Percentiles rank a stretch among this genome's conserved stretches.
Evolutionary conservation across 1,140 invertebrate species (phyloP).

Genomic region (Cyrtorhinus lividipennis): DNA sequence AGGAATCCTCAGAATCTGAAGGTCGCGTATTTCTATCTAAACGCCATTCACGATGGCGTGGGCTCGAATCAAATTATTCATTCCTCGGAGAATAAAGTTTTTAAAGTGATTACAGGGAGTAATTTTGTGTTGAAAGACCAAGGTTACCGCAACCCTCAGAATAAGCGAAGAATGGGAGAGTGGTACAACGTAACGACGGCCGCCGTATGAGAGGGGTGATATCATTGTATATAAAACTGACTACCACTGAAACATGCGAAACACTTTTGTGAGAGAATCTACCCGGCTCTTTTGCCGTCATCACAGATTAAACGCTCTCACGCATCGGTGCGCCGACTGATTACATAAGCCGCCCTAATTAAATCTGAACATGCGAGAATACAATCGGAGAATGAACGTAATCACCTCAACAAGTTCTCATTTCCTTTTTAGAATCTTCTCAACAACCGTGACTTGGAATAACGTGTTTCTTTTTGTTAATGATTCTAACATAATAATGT

Average conservation of each 20-base stretch:
- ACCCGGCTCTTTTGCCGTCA: neutral
- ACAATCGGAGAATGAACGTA: conserved; percentile 2
- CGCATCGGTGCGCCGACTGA: neutral
- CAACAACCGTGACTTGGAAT: neutral
- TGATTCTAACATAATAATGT: no score
- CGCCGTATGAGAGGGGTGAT: neutral
- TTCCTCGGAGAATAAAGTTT: no score
- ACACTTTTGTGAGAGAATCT: neutral
- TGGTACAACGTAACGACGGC: neutral
- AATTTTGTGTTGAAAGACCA: conserved; percentile 8
- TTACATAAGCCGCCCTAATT: neutral
- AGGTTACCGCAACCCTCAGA: no score
- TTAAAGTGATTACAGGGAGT: conserved; percentile 11
- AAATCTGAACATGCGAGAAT: neutral
- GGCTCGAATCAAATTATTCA: no score
- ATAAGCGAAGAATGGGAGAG: neutral
- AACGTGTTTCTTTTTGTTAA: no score
- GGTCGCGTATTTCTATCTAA: no score
- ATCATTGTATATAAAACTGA: neutral
- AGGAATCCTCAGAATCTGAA: no score
- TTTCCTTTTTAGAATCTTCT: neutral
- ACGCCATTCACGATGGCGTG: no score
- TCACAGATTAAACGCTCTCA: neutral
- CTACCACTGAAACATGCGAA: neutral
- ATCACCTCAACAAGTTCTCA: neutral